Base-by-base conservation (phyloP, 1,140 invertebrate genomes). In the Cydia fagiglandana region DNA sequence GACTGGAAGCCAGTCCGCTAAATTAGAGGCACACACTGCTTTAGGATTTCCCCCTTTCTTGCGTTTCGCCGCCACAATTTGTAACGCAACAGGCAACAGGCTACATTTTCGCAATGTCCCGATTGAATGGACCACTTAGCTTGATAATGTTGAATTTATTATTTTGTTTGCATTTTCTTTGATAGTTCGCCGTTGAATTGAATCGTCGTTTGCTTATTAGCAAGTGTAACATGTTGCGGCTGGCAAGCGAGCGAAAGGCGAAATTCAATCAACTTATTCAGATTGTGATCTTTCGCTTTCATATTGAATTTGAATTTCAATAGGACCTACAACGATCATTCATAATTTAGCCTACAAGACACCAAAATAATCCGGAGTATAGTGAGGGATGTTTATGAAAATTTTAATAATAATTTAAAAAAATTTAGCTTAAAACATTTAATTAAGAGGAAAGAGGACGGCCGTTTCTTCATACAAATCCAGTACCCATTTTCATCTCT, bases 21-120 rank as follows among this genome's bases (percentile, higher is more conserved):
- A 89, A 87, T 89, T 86, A 90, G 85, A 86, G 79, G 81, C 83
- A 84, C 78, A 84, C 81, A 81, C 84, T 80, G 81, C 78, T 85
- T 84, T 82, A 82, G 86, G 83, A 86, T 89, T 88, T 88, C 84
- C 86, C 83, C 85, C 82, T 90, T 89, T 86, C 88, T 89, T 86
- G 80, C 78, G 77, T 88, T 86, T 86, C 81, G 80, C 81, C 79
- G 82, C 79, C 82, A 91, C 84, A 91, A 91, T 88, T 91, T 90
- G 88, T 90, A 90, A 82, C 81, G 85, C 85, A 87, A 90, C 84
- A 81, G 86, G 85, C 85, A 87, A 90, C 84, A 81, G 86, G 83
- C 83, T 75, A 78, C 75, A 86, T 86, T 91, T 91, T 90, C 87
- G 86, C 88, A 91, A 91, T 86, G 84, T 88, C 88, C 86, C 86